Evolutionary conservation across 2,888 invertebrate species (phyloP), one percentile per base, ranked within the genome.

Genomic region (Seladonia tumulorum): DNA sequence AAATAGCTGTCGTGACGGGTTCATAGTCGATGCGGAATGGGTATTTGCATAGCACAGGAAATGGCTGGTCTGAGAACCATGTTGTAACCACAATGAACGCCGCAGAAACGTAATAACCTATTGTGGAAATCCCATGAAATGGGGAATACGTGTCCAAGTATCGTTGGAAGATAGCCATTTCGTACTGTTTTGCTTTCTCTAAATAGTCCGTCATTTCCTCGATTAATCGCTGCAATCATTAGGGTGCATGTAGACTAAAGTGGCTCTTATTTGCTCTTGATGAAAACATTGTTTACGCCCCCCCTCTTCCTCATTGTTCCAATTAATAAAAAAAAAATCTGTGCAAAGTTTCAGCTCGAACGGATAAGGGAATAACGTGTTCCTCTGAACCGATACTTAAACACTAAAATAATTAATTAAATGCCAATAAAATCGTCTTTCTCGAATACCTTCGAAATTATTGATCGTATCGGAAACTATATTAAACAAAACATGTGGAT

Each of bases 1-100:
- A 94, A 2, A 94, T 71, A 5, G 88, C 53, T 53, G 81, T 84
- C 25, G 83, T 81, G 5, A 88, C 29, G 4, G 82, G 81, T 5
- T 84, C 78, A 14, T 79, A 16, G 49, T 93, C 86, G 5, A 91
- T 80, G 0, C 90, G 42, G 87, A 94, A 94, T 35, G 94, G 94
- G 87, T 94, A 94, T 85, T 91, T 90, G 0, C 92, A 87, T 29
- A 92, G 89, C 0, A 91, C 90, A 8, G 94, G 94, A 16, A 94
- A 88, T 2, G 86, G 49, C 35, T 90, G 89, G 0, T 81, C 29
- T 29, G 87, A 87, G 1, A 93, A 73, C 16, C 93, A 4, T 0
- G 93, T 93, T 29, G 88, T 89, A 3, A 77, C 85, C 25, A 91
- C 89, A 2, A 90, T 68, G 0, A 86, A 14, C 0, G 77, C 80